These are phyloP conservation scores for Ellobium chinense DNA, from an alignment of 2,888 invertebrate genomes.

Conservation along the genomic window DNA sequence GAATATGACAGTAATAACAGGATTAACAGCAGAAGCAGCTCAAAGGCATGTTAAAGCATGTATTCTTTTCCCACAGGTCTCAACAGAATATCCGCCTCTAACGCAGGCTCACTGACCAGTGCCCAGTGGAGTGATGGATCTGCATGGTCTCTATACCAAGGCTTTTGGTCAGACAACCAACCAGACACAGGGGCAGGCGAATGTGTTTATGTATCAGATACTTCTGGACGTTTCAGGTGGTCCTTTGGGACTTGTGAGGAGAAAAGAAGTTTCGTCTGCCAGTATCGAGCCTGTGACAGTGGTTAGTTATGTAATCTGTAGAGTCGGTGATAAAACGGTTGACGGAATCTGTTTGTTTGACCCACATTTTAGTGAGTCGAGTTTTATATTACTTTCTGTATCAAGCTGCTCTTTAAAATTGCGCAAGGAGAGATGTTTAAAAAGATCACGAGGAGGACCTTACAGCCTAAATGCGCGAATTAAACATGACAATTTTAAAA, in stretches of 20 bases:
- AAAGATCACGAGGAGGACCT: too few species aligned
- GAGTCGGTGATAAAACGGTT: too few species aligned
- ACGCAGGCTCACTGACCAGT: neutral
- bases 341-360: too few species aligned
- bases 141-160: conserved; percentile 38
- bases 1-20: too few species aligned
- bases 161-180: conserved; percentile 51
- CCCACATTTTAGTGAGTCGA: too few species aligned
- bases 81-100: neutral
- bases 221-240: conserved; percentile 37
- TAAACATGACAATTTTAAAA: too few species aligned
- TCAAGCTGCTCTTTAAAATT: too few species aligned
- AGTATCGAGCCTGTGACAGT: neutral
- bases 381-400: too few species aligned
- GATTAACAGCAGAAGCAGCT: too few species aligned
- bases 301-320: neutral
- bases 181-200: conserved; percentile 44
- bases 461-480: too few species aligned
- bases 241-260: conserved; percentile 48
- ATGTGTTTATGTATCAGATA: conserved; percentile 49
- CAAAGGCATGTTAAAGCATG: too few species aligned
- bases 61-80: neutral
- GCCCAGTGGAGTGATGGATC: conserved; percentile 50
- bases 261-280: conserved; percentile 45
- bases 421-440: too few species aligned